Base-by-base conservation (phyloP, 2,797 vertebrate genomes). In the Varecia variegata region DNA sequence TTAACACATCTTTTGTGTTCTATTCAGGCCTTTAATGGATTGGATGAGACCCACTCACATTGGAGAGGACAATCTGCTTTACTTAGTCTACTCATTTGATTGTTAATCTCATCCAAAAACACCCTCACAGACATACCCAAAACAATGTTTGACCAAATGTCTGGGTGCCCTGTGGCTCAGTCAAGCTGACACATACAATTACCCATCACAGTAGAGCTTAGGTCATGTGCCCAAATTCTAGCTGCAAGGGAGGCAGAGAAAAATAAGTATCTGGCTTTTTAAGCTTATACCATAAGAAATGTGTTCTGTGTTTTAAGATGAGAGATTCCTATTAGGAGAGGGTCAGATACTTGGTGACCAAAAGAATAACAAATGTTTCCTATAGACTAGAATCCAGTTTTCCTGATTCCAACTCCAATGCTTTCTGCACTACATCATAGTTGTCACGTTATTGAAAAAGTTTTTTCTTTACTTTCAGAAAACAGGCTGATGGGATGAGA, bases 161-260 rank as follows among this genome's bases (percentile, higher is more conserved):
- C 40, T 76, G 35, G 58, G 30, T 9, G 18, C 52, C 17, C 9
- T 25, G 11, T 38, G 65, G 18, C 27, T 58, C 81, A 47, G 43
- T 62, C 50, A 85, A 67, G 18, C 23, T 90, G 50, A 67, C 13
- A 68, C 2, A 45, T 68, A 40, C 50, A 65, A 43, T 67, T 90
- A 76, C 60, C 9, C 13, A 67, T 94, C 67, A 82, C 12, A 50
- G 50, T 20, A 17, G 30, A 52, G 35, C 32, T 86, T 92, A 56
- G 18, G 45, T 35, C 82, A 52, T 27, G 21, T 35, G 3, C 54
- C 62, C 40, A 62, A 73, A 70, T 54, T 76, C 73, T 93, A 96
- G 87, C 80, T 96, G 83, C 87, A 97, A 96, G 93, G 67, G 93
- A 95, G 68, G 67, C 80, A 92, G 20, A n/a, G n/a, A 68, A 80